phyloP scores from a whole-genome alignment of 2,888 invertebrate species.

The Choristoneura rosaceana region DNA sequence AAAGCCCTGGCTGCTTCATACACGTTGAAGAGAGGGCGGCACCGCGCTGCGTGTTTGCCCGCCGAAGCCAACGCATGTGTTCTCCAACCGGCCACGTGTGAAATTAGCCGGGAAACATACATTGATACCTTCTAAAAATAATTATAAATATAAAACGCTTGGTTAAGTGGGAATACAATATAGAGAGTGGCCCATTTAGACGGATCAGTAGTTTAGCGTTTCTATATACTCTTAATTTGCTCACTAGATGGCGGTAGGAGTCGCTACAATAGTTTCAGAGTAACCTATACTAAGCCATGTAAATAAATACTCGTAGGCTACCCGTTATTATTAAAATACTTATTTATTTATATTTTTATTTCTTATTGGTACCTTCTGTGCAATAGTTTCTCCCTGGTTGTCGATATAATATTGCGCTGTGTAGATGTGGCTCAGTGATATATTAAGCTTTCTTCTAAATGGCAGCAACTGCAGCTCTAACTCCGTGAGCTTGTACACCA shows the following conservation, averaged over 20 bases:
- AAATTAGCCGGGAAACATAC: constrained; percentile 85
- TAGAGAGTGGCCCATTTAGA: too few relatives aligned
- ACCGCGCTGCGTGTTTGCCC: constrained; percentile 88
- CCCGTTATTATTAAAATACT: too few relatives aligned
- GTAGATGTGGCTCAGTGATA: constrained; percentile 90
- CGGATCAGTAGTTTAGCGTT: too few relatives aligned
- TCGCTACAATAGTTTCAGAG: too few relatives aligned
- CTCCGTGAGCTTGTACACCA: constrained; percentile 91
- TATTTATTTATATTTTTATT: not conserved
- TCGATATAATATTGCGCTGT: constrained; percentile 92
- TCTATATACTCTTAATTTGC: too few relatives aligned
- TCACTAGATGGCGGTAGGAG: too few relatives aligned
- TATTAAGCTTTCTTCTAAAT: constrained; percentile 89
- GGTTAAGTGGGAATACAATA: too few relatives aligned
- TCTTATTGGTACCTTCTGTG: constrained; percentile 83
- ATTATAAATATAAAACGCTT: not conserved
- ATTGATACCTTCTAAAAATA: constrained; percentile 83
- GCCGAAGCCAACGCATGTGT: constrained; percentile 87
- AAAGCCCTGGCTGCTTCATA: constrained; percentile 87
- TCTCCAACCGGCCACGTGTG: constrained; percentile 88
- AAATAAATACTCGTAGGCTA: too few relatives aligned
- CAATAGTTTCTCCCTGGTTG: constrained; percentile 89
- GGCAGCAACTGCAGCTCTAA: constrained; percentile 90
- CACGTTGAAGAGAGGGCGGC: constrained; percentile 90
- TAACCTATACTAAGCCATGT: too few relatives aligned